Conservation (phyloP, 2,888 invertebrate species). For the Trissoscelio sp. region DNA sequence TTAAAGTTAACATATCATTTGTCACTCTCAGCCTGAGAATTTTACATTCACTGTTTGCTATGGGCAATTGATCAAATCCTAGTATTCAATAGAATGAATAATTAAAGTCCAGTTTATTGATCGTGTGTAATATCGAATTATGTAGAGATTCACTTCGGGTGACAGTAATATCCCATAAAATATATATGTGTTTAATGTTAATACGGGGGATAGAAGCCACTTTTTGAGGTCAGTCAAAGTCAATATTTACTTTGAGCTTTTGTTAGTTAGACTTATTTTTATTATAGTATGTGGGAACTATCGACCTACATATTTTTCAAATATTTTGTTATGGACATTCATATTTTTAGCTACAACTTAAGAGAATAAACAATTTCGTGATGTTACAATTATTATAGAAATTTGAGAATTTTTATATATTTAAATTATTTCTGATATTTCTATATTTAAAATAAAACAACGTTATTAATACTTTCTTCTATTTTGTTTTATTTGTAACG, state of each 20-base stretch:
- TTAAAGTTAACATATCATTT: slow-evolving; percentile 39
- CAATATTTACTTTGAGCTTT: slow-evolving; percentile 56
- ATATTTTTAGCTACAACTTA: slow-evolving; percentile 21
- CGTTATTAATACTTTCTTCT: not conserved
- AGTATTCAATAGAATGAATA: slow-evolving; percentile 50
- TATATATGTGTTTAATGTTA: slow-evolving; percentile 53
- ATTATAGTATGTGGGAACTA: slow-evolving; percentile 43
- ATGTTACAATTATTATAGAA: not conserved
- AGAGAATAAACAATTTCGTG: not conserved
- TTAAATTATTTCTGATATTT: too few relatives aligned
- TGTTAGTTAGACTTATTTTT: slow-evolving; percentile 18
- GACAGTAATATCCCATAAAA: slow-evolving; percentile 46
- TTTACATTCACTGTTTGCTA: slow-evolving; percentile 27
- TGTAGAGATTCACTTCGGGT: slow-evolving; percentile 24
- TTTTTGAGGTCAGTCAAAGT: slow-evolving; percentile 50
- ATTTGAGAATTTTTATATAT: too few relatives aligned
- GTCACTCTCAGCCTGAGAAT: slow-evolving; percentile 27
- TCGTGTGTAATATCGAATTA: slow-evolving; percentile 38
- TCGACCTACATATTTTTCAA: slow-evolving; percentile 7
- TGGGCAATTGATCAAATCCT: slow-evolving; percentile 43
- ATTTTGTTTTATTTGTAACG: not conserved
- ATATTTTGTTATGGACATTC: not conserved
- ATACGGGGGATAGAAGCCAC: slow-evolving; percentile 36
- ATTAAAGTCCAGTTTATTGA: slow-evolving; percentile 55
- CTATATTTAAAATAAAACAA: not conserved